Base-by-base conservation (phyloP, 1,140 invertebrate genomes). In the Drosophila sp. region DNA sequence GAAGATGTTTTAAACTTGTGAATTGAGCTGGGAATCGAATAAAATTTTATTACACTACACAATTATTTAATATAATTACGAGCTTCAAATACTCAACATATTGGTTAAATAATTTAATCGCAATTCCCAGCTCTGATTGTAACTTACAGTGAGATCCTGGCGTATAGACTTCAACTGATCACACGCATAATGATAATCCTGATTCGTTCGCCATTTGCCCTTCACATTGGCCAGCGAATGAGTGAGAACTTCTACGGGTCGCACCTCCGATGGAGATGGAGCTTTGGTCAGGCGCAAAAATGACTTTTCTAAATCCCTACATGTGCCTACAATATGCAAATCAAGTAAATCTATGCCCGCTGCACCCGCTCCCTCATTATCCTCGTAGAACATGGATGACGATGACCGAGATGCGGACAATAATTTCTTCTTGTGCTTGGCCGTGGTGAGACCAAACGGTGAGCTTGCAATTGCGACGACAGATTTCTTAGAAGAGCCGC, bases 121-220 rank as follows among this genome's bases (percentile, higher is more conserved):
- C 21, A 2, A 2, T 21, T 21, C 21, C 21, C 21, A 21, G 21
- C 21, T 21, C 21, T 21, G 21, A 93, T 94, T 11, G 9, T 16
- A 5, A 46, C 94, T 90, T 93, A 98, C 98, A 56, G 98, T 99
- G 78, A 99, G 93, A 94, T 99, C 99, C 93, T 99, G 99, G 80
- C 99, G 94, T 87, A 99, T 99, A 11, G 98, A 99, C 93, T 99
- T 99, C 29, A 99, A 93, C 93, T 99, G 98, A 94, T 99, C 98
- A 94, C 98, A 99, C 57, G 97, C 96, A 93, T 98, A 99, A 92
- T 95, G 95, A 93, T 99, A 99, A 93, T 99, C 98, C 89, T 96
- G 95, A 87, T 96, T 97, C 56, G 94, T 93, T 53, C 96, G 94
- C 98, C 98, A 99, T 75, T 96, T 95, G 58, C 95, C 94, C 92